Base-by-base conservation (phyloP, 2,888 invertebrate species). In the Anthoptus insignis region DNA sequence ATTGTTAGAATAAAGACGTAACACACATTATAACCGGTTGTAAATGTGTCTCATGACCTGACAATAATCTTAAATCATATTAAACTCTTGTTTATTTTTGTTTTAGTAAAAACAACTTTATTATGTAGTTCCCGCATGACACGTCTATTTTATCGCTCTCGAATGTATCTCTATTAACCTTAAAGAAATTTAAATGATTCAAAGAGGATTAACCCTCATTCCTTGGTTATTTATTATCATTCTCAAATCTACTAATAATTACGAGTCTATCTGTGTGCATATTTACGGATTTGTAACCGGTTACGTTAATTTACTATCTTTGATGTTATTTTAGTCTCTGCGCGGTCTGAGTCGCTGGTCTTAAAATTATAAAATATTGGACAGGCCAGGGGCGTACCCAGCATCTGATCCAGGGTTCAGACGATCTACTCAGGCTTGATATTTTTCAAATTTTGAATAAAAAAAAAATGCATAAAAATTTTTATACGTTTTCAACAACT, bases 61-160 rank as follows among this genome's bases (percentile, higher is more conserved):
- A 24, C 16, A 54, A 54, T 47, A 19, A 8, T 34, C 47, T 22
- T 61, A 54, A 53, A 60, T 60, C 53, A 61, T 27, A 42, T 61
- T 54, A 54, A 54, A 54, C 47, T 45, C 32, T 47, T 61, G 53
- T 61, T 54, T 61, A 61, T 47, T 61, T 42, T 60, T 19, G 52
- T 53, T 45, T 42, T 53, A 19, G 21, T 53, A 32, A 32, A 60
- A 53, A 39, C 53, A 32, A 21, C 16, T 11, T 60, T 45, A 60
- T 60, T 19, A 42, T 3, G 19, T 19, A 42, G 19, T 4, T 9
- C 39, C 39, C 39, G 16, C 2, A 19, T 42, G 19, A 11, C 42
- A 42, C 42, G 19, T 9, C 11, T 11, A 42, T 8, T 42, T 42
- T 42, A 42, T 42, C 3, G 11, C 42, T 19, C 19, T 19, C 19